Base-by-base conservation (phyloP, 2,888 invertebrate genomes). In the Spilarctia lutea region DNA sequence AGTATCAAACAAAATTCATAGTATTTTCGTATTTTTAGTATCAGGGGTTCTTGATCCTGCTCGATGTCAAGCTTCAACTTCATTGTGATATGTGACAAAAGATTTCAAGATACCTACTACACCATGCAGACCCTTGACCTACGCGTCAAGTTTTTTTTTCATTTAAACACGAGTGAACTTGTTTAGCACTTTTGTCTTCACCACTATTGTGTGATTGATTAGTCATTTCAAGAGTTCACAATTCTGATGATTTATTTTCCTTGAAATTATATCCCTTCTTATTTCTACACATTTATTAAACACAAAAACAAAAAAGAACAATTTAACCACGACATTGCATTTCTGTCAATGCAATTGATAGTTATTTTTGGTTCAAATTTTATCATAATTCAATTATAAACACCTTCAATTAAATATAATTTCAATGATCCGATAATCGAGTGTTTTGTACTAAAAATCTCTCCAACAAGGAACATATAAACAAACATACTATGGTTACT, bases 81-180 rank as follows among this genome's bases (percentile, higher is more conserved):
- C 74, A 76, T 71, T 77, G 72, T 78, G 75, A 81, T 74, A 52
- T 75, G 73, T 30, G 42, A 81, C 83, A 81, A 79, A 69, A 75
- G 48, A 52, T 33, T 65, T 42, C 73, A 66, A 66, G 72, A n/a
- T 70, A 79, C 56, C 67, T 70, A 76, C 68, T 56, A 30, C 65
- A 76, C 75, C 65, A 72, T 10, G 72, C 72, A 68, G 7, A 66
- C 74, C 60, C 48, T 68, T 79, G 77, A 76, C 79, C 75, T 69
- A 42, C 74, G 27, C 67, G n/a, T 3, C 33, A 33, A 69, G 74
- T 69, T 48, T 72, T 75, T 75, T 63, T 73, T 75, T 76, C 68
- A 66, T 68, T 71, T 69, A 63, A 70, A 20, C 42, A 52, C 39
- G 35, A 73, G 60, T 71, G 66, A 74, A 72, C 65, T 74, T 82